Conservation (phyloP, 2,797 vertebrate species). For the Aldrovandia affinis region DNA sequence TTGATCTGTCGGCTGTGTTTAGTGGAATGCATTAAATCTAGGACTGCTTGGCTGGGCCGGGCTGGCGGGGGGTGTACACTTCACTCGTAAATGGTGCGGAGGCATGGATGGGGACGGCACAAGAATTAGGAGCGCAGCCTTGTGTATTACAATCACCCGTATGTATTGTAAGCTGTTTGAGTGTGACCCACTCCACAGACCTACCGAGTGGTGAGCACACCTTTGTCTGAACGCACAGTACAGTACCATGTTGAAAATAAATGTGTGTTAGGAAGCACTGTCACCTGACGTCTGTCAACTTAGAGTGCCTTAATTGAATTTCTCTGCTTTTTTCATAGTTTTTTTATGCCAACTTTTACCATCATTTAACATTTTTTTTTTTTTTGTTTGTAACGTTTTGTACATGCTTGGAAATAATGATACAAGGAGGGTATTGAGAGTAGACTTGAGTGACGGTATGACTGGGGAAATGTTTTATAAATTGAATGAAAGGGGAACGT, state of each 20-base stretch:
- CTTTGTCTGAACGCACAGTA: neutral
- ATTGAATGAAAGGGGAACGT: neutral
- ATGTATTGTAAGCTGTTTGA: no score
- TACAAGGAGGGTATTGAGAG: no score
- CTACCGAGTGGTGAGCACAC: no score
- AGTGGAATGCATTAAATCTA: conserved; percentile 58
- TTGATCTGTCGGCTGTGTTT: conserved; percentile 56
- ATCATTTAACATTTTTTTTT: no score
- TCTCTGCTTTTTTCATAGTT: no score
- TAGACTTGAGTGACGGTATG: no score
- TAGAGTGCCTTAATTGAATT: neutral
- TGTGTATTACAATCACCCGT: no score
- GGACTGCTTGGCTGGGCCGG: conserved; percentile 47
- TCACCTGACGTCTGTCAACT: neutral
- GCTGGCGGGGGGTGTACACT: conserved; percentile 25
- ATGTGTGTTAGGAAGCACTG: neutral
- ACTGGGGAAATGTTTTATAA: neutral
- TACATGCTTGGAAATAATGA: no score
- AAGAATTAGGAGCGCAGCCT: neutral
- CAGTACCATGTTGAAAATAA: neutral
- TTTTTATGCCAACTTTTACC: no score
- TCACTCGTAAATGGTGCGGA: neutral
- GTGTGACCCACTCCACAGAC: no score
- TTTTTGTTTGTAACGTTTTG: no score
- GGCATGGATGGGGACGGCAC: conserved; percentile 25